Conservation (phyloP, 2,113 vertebrate genomes). For the Gnathochromis pfefferi region DNA sequence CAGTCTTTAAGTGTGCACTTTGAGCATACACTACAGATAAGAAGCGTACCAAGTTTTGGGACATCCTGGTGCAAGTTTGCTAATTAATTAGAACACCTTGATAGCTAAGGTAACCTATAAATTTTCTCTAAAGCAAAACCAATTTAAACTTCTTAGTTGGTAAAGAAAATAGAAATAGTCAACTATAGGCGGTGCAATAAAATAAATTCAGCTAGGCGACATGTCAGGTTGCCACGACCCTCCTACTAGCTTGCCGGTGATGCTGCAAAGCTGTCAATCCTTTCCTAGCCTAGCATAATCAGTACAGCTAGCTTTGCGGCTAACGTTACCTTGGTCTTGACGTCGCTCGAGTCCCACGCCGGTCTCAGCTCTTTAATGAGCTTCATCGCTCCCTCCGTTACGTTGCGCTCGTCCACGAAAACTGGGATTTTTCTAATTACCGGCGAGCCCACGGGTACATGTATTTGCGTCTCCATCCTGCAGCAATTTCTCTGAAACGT, state of each 20-base stretch:
- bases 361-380: constrained; percentile 86
- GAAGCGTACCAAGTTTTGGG: not conserved
- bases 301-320: not conserved
- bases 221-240: not conserved
- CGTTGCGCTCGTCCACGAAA: constrained; percentile 83
- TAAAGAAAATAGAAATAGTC: fast-evolving
- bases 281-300: constrained; percentile 23
- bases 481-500: not conserved
- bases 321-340: constrained; percentile 83
- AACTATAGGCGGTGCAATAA: no score
- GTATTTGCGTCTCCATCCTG: constrained; percentile 74
- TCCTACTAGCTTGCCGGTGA: not conserved
- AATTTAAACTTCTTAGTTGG: not conserved
- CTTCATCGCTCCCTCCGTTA: constrained; percentile 81
- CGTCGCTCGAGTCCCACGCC: constrained; percentile 73
- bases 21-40: not conserved
- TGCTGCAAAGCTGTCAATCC: constrained; percentile 13
- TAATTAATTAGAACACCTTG: not conserved
- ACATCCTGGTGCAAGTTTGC: not conserved
- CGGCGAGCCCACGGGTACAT: constrained; percentile 72
- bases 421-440: constrained; percentile 76
- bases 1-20: no score
- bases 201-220: fast-evolving
- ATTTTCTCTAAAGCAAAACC: not conserved
- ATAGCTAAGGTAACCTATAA: not conserved